Conservation (phyloP, 2,113 vertebrate species). For the Tychaedon coryphoeus region DNA sequence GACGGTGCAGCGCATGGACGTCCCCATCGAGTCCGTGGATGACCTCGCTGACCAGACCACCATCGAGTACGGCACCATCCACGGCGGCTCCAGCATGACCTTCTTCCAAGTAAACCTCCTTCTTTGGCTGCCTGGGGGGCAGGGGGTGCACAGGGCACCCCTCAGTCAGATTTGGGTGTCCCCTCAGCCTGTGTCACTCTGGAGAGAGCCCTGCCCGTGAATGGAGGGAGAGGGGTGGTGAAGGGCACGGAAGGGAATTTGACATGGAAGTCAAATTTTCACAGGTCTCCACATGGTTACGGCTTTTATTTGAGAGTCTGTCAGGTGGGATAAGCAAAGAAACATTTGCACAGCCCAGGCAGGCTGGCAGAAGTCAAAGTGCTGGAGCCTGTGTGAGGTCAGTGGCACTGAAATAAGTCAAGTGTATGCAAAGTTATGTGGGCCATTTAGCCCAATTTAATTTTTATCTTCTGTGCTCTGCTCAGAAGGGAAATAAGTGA, state of each 20-base stretch:
- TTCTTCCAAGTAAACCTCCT: constrained; percentile 90
- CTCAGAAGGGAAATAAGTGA: neutral
- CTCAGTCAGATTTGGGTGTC: neutral
- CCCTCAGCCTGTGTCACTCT: neutral
- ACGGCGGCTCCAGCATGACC: constrained; percentile 97
- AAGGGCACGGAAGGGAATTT: neutral
- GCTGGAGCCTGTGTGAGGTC: neutral
- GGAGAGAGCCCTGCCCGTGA: neutral
- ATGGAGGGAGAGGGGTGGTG: neutral
- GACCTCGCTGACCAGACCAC: constrained; percentile 97
- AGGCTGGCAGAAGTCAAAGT: neutral
- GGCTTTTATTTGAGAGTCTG: neutral
- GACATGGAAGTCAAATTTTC: neutral
- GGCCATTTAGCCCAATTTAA: neutral
- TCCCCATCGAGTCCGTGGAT: constrained; percentile 95
- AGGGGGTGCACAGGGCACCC: neutral
- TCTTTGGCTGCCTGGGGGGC: neutral
- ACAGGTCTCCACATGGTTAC: rapidly evolving
- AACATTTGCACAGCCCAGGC: neutral
- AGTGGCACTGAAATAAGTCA: neutral
- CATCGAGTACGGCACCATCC: constrained; percentile 97
- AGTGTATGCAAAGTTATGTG: neutral
- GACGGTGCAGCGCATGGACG: constrained; percentile 95
- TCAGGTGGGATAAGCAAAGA: neutral
- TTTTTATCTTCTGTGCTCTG: neutral